phyloP scores from a whole-genome alignment of 2,888 invertebrate species.

The Odontomyia ornata region DNA sequence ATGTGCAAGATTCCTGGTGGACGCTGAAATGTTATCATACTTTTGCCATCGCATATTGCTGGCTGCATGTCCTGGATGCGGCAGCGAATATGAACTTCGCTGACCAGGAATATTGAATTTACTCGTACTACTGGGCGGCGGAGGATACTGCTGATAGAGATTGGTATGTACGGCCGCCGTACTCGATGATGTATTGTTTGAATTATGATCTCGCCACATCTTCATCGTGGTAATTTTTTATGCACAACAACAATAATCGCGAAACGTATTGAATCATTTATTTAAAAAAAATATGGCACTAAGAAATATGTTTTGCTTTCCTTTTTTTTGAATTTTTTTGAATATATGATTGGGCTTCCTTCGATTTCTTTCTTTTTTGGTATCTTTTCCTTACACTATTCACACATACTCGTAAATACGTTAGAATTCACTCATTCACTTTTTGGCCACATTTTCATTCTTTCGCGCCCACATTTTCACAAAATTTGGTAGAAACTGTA shows the following conservation, averaged over 20 bases:
- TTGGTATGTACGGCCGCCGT: constrained; percentile 46
- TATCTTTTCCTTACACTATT: no score
- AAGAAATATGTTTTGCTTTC: neutral
- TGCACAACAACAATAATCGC: neutral
- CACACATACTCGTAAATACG: no score
- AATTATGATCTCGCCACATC: constrained; percentile 46
- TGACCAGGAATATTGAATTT: constrained; percentile 53
- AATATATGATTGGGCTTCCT: no score
- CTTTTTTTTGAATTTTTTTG: neutral
- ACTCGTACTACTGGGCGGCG: constrained; percentile 50
- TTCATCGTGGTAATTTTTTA: constrained; percentile 34
- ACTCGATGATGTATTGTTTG: constrained; percentile 38
- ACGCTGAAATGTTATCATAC: constrained; percentile 51
- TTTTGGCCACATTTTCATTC: neutral
- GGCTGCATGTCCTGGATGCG: constrained; percentile 55
- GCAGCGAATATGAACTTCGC: constrained; percentile 54
- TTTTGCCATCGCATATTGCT: constrained; percentile 54
- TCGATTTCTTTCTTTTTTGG: no score
- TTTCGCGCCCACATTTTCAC: constrained; percentile 25
- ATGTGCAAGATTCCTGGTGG: constrained; percentile 51
- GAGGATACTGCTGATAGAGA: constrained; percentile 51
- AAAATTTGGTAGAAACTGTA: neutral
- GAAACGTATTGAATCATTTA: no score
- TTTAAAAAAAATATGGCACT: constrained; percentile 38
- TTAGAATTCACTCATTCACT: neutral